phyloP scores from a whole-genome alignment of 2,888 invertebrate genomes.

The Falcaria lacertinaria region DNA sequence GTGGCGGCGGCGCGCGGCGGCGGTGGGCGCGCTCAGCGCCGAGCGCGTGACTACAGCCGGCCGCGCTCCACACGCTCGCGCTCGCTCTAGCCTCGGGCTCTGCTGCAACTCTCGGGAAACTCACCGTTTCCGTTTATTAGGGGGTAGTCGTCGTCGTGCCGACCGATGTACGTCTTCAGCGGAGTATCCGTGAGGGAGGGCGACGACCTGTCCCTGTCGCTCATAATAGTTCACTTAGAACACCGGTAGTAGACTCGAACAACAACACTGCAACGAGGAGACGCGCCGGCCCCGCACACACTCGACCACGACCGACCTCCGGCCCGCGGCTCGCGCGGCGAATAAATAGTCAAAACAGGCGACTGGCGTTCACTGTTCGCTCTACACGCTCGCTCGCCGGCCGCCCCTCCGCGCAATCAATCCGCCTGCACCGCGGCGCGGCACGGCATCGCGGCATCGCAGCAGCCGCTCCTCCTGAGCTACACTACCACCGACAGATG shows the following conservation, averaged over 20 bases:
- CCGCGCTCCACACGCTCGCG: constrained; percentile 15
- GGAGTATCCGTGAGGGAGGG: constrained; percentile 93
- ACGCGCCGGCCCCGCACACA: constrained; percentile 68
- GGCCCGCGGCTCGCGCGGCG: constrained; percentile 78
- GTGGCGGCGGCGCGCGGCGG: constrained; percentile 9
- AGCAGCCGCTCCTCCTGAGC: neutral
- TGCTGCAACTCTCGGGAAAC: constrained; percentile 32
- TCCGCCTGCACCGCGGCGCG: constrained; percentile 21
- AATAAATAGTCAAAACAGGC: constrained; percentile 57
- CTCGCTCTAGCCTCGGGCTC: constrained; percentile 17
- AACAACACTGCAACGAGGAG: constrained; percentile 60
- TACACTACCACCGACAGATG: neutral
- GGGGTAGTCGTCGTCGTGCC: constrained; percentile 90
- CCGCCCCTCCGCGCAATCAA: constrained; percentile 30
- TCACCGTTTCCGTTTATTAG: constrained; percentile 87
- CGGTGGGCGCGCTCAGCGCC: constrained; percentile 25
- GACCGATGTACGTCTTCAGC: constrained; percentile 91
- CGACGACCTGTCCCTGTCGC: constrained; percentile 93
- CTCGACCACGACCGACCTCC: constrained; percentile 73
- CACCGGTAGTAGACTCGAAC: constrained; percentile 50
- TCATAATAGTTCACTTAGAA: constrained; percentile 86
- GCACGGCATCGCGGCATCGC: neutral
- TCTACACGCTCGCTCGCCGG: constrained; percentile 17
- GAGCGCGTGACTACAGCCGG: constrained; percentile 31
- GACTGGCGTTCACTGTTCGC: constrained; percentile 21